Base-by-base conservation (phyloP, 2,888 invertebrate genomes). In the Anarsia innoxiella region DNA sequence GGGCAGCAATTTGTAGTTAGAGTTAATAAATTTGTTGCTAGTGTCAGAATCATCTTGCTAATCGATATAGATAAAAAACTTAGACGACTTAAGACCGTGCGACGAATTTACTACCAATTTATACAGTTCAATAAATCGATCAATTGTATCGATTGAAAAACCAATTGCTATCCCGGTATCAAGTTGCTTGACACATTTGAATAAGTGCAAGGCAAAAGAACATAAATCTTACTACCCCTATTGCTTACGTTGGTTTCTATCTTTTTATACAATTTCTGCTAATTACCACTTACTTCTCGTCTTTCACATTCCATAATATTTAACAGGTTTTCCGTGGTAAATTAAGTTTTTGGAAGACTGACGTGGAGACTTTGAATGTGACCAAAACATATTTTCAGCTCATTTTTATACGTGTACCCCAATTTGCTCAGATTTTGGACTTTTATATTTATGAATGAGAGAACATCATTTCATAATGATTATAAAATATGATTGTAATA, bases 321-420 rank as follows among this genome's bases (percentile, higher is more conserved):
- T 66, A 64, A 64, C 72, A 66, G 72, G 60, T 70, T 66, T 45
- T 49, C 61, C 65, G 58, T 66, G 62, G 26, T 34, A 66, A 63
- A 65, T 67, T 77, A 75, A 59, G 66, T 82, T 78, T 75, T 73
- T 72, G 65, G 62, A 82, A 82, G 83, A 82, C 82, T 82, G 83
- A 80, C 66, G 66, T 60, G 60, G 69, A 74, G 72, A 73, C 78
- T 71, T 68, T 65, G 60, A 66, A 66, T 51, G 66, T 51, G 70
- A 73, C 75, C 73, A 75, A 74, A 63, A 59, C 59, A 66, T 69
- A 66, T 65, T 60, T 66, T 64, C 65, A 60, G 64, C 57, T 64
- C 61, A 65, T 62, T 70, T 66, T 58, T 49, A 64, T 68, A 69
- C 68, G 71, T 72, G 68, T 73, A 69, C 56, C 3, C 54, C 48